phyloP scores from a whole-genome alignment of 2,113 vertebrate species.

The Paralichthys olivaceus region DNA sequence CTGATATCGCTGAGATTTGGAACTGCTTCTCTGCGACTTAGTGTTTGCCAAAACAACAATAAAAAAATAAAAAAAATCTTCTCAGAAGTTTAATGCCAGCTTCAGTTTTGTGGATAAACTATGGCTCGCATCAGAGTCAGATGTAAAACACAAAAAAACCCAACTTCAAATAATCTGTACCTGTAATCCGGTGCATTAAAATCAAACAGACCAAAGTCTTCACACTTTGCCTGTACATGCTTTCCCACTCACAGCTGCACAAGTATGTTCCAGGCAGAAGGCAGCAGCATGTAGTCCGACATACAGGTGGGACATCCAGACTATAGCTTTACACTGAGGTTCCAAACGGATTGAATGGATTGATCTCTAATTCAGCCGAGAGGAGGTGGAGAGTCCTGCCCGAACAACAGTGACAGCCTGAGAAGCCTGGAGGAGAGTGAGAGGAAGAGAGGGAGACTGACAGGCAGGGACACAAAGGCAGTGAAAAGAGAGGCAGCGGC shows the following conservation, averaged over 20 bases:
- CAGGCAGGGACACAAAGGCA: conserved; percentile 60
- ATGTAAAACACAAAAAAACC: no score
- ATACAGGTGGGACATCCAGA: conserved; percentile 23
- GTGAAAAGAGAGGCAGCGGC: conserved; percentile 60
- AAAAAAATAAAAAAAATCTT: no score
- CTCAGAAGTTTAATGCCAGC: not conserved
- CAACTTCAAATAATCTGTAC: no score
- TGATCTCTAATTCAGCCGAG: conserved; percentile 17
- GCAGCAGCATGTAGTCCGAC: conserved; percentile 6
- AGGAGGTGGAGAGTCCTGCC: conserved; percentile 21
- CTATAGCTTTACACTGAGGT: not conserved
- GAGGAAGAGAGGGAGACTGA: conserved; percentile 23
- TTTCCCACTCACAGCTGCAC: conserved; percentile 13
- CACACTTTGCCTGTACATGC: conserved; percentile 21
- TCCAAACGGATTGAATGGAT: not conserved
- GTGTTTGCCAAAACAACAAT: no score
- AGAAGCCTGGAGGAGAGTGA: conserved; percentile 44
- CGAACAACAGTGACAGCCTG: conserved; percentile 38
- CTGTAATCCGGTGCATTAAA: no score
- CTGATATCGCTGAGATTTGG: not conserved
- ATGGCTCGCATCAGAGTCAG: no score
- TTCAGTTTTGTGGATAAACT: not conserved
- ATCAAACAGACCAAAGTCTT: conserved; percentile 3
- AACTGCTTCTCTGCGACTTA: no score
- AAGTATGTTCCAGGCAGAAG: conserved; percentile 17